Evolutionary conservation across 2,888 invertebrate genomes (phyloP), one percentile per base, ranked within the genome.

Genomic region (Byasa hedistus): DNA sequence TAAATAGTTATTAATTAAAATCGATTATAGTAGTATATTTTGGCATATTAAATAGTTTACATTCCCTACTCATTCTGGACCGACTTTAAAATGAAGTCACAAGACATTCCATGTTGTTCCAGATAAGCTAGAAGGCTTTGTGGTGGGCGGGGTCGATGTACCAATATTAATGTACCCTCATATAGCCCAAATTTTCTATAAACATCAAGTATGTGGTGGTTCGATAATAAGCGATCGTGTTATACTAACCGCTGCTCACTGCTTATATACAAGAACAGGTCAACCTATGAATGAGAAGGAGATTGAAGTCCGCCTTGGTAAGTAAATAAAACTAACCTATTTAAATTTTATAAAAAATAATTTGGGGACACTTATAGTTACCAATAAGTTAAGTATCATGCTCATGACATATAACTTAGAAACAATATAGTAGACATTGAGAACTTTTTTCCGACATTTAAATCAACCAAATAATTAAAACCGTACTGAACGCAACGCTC

Each of bases 81-180:
- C 10, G 17, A 4, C 44, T 44, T 44, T 44, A 3, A 15, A 44
- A 44, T 44, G 15, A 19, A 19, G 44, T 44, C 8, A 32, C 7
- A 32, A 10, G 8, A 32, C 32, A 32, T 39, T 39, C 15, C 15
- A 12, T 39, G 39, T 57, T 2, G 19, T 62, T 56, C 17, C 57
- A 66, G 66, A 15, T 32, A 8, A 5, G 4, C 10, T 65, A 19
- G 23, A 24, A 19, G 71, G 66, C 3, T 48, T 64, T 24, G 57
- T 70, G 10, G 65, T 70, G 5, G 70, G 70, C 10, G 72, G 72
- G 8, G 63, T 72, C 3, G 63, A 66, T 8, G 70, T 70, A 21
- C 68, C 71, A 1, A 70, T 72, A 66, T 17, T 55, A 2, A 70
- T 70, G 70, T 71, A 71, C 27, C 72, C 72, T 0, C 66, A 70